Percentiles rank a stretch among this genome's conserved stretches.
phyloP scores from a whole-genome alignment of 2,888 invertebrate genomes.

The Marasmarcha lunaedactyla region DNA sequence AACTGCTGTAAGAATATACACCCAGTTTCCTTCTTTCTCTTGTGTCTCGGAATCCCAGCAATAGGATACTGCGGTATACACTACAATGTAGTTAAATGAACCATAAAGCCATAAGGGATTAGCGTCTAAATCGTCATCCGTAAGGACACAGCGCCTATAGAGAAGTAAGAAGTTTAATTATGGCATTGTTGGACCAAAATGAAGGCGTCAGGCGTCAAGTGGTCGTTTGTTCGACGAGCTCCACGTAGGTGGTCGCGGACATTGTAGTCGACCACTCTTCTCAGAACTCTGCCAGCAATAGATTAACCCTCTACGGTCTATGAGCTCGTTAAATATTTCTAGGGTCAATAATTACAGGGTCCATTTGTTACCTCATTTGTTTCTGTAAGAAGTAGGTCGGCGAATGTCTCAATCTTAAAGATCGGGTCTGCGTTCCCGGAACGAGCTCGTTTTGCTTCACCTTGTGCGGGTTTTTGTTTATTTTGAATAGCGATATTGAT shows the following conservation, averaged over 20 bases:
- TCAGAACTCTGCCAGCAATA: slow-evolving; percentile 49
- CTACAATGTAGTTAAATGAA: background rate
- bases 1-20: slow-evolving; percentile 6
- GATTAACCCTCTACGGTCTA: slow-evolving; percentile 32
- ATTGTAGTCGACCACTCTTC: slow-evolving; percentile 39
- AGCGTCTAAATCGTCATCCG: slow-evolving; percentile 14
- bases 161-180: slow-evolving; percentile 24
- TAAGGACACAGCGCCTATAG: slow-evolving; percentile 19
- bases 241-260: slow-evolving; percentile 53
- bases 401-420: background rate
- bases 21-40: background rate
- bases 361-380: slow-evolving; percentile 10
- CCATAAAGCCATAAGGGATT: slow-evolving; percentile 1
- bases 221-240: slow-evolving; percentile 24
- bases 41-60: background rate
- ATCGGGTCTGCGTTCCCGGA: background rate
- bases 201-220: slow-evolving; percentile 30
- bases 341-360: slow-evolving; percentile 40
- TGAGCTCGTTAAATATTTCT: slow-evolving; percentile 40
- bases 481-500: background rate
- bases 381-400: background rate
- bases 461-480: background rate
- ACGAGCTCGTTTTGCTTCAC: background rate
- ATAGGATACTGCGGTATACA: background rate
- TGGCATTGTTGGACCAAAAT: slow-evolving; percentile 26